Conservation (phyloP, 2,113 vertebrate genomes). For the Clarias macrocephalus region DNA sequence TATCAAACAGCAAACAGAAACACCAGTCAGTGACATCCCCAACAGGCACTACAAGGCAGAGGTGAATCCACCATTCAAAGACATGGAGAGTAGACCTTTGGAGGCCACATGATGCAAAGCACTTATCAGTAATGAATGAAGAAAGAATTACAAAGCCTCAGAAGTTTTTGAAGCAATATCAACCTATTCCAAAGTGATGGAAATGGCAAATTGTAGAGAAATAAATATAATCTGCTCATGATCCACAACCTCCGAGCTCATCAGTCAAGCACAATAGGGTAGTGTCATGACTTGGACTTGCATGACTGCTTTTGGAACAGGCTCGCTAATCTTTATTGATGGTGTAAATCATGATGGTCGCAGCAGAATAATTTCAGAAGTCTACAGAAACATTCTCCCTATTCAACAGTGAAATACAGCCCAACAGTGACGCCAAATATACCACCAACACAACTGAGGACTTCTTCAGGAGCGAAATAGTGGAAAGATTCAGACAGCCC, state of each 20-base stretch:
- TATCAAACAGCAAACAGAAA: background rate
- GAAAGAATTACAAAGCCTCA: too few species aligned
- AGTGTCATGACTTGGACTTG: background rate
- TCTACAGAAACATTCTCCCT: background rate
- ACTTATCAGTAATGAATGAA: too few species aligned
- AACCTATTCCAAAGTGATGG: too few species aligned
- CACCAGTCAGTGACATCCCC: background rate
- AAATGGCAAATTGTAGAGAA: too few species aligned
- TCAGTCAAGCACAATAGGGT: background rate
- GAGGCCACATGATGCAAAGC: too few species aligned
- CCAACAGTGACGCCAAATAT: background rate
- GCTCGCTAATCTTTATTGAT: background rate
- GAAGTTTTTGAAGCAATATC: too few species aligned
- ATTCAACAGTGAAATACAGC: background rate
- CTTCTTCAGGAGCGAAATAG: background rate
- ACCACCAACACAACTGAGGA: background rate
- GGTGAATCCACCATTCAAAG: background rate
- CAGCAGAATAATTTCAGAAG: background rate
- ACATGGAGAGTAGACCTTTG: too few species aligned
- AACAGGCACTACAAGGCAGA: background rate
- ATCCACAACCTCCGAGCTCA: background rate
- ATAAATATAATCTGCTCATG: too few species aligned
- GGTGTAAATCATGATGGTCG: background rate
- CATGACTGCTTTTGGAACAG: background rate
- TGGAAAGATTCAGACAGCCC: background rate